A percentile compares a stretch with the other conserved stretches of the same genome.
These are phyloP conservation scores for Sebastes taczanowskii DNA, from an alignment of 2,797 vertebrate species.

Conservation along the genomic window DNA sequence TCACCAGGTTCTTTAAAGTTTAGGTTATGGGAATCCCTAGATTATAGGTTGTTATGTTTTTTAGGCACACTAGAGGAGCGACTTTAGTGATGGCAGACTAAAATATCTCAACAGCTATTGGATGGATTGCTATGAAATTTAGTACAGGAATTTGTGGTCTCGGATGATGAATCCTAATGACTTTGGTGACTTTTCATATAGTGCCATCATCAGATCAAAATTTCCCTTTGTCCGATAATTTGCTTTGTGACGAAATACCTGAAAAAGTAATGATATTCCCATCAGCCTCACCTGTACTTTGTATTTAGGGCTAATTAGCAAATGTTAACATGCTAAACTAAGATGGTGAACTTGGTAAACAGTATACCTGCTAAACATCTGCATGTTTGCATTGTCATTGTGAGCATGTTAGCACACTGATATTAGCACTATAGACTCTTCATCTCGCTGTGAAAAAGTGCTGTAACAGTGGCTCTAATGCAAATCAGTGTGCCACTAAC, in stretches of 20 bases:
- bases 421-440: background rate
- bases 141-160: background rate
- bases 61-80: background rate
- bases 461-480: background rate
- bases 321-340: background rate
- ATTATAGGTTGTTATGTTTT: background rate
- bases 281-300: background rate
- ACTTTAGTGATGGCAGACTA: background rate
- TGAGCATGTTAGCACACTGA: background rate
- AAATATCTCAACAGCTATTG: background rate
- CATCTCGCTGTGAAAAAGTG: background rate
- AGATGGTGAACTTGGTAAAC: background rate
- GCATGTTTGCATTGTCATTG: background rate
- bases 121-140: background rate
- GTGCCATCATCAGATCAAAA: background rate
- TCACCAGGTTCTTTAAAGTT: background rate
- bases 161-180: background rate
- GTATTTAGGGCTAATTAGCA: background rate
- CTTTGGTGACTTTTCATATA: background rate
- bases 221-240: background rate
- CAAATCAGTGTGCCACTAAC: conserved; percentile 8
- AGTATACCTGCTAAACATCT: background rate
- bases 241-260: background rate
- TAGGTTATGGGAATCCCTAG: background rate
- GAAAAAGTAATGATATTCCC: background rate